Evolutionary conservation across 2,113 vertebrate genomes (phyloP).

Genomic region (Petaurus breviceps): DNA sequence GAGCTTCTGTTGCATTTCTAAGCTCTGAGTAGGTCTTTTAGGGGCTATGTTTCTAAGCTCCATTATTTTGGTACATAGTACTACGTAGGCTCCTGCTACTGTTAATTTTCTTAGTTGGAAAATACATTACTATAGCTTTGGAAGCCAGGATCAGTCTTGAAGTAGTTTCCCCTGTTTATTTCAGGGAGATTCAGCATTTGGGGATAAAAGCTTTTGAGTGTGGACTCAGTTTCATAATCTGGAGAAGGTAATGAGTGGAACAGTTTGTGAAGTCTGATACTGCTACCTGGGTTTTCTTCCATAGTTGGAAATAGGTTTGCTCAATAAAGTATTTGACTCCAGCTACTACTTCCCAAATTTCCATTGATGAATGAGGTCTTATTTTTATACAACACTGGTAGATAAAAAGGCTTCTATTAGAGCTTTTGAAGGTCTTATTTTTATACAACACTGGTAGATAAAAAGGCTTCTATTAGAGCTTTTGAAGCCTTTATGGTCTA

Average conservation of each 20-base stretch:
- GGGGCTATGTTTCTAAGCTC: background rate
- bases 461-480: slow-evolving; percentile 1
- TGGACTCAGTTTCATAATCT: background rate
- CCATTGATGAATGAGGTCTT: slow-evolving; percentile 19
- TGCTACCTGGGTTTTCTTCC: background rate
- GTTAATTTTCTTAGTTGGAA: background rate
- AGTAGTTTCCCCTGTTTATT: background rate
- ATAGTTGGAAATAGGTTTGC: slow-evolving; percentile 26
- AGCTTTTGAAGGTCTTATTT: background rate
- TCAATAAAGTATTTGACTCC: slow-evolving; percentile 22
- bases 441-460: too few relatives aligned
- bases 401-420: slow-evolving; percentile 24
- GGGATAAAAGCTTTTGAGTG: background rate
- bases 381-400: background rate
- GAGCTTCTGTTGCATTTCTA: background rate
- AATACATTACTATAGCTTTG: background rate
- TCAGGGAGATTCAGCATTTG: background rate
- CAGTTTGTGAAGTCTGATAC: background rate
- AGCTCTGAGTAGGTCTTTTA: background rate
- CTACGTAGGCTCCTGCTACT: slow-evolving; percentile 25
- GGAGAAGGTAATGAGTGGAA: slow-evolving; percentile 41
- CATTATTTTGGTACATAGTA: background rate
- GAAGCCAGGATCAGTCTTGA: background rate
- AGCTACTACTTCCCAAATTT: slow-evolving; percentile 5
- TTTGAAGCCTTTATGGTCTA: background rate